Conservation (phyloP, 2,797 vertebrate genomes). For the Chanos chanos region DNA sequence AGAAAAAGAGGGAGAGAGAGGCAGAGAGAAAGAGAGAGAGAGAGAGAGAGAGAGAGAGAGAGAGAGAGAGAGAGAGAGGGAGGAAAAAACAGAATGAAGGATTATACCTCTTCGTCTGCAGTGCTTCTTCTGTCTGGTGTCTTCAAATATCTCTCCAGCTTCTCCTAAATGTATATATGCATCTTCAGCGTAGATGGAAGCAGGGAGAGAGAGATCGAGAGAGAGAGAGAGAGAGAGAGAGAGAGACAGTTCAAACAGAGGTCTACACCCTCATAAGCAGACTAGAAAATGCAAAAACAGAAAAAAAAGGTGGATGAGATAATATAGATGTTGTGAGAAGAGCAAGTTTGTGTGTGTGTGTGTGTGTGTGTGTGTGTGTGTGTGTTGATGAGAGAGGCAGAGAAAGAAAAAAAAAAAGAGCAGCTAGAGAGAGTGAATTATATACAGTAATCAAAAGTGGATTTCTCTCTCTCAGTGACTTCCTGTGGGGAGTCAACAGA, state of each 20-base stretch:
- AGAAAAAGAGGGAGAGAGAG: neutral
- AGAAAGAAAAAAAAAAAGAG: neutral
- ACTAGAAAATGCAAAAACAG: neutral
- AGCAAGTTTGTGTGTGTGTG: slow-evolving; percentile 1
- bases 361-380: neutral
- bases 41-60: neutral
- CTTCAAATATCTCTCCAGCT: too few species aligned
- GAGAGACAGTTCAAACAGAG: neutral
- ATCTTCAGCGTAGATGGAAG: too few species aligned
- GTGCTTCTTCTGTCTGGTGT: too few species aligned
- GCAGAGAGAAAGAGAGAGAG: slow-evolving; percentile 13
- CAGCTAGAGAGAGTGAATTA: slow-evolving; percentile 17
- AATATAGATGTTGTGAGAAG: neutral
- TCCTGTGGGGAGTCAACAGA: slow-evolving; percentile 42
- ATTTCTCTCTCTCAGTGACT: slow-evolving; percentile 33
- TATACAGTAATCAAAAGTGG: slow-evolving; percentile 38
- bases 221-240: neutral
- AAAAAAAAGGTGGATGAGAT: neutral
- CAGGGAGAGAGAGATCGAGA: neutral
- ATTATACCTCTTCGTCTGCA: too few species aligned
- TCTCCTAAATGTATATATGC: too few species aligned
- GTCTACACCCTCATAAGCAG: too few species aligned
- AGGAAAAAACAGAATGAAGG: too few species aligned
- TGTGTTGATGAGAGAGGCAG: neutral
- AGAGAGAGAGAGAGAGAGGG: neutral